A percentile compares a stretch with the other conserved stretches of the same genome.
These are phyloP conservation scores for Gordius sp. DNA, from an alignment of 2,888 invertebrate species.

Conservation along the genomic window DNA sequence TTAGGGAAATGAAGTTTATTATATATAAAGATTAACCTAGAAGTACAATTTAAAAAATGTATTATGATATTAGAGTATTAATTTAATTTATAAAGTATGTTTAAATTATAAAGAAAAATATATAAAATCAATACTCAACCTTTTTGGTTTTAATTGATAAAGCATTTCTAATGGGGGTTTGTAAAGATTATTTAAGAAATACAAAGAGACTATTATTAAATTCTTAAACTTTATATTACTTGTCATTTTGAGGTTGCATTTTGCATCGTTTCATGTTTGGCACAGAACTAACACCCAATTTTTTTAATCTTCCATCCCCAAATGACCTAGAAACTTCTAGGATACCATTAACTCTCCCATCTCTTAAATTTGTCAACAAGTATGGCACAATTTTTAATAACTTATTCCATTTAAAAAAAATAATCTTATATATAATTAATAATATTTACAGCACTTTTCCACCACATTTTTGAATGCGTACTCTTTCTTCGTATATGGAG, in stretches of 20 bases:
- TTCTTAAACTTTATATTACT: neutral
- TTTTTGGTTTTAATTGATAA: too few relatives aligned
- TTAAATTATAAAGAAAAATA: too few relatives aligned
- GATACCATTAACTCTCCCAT: slow-evolving; percentile 28
- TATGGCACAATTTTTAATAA: too few relatives aligned
- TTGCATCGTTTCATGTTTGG: slow-evolving; percentile 33
- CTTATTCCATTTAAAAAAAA: slow-evolving; percentile 13
- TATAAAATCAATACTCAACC: too few relatives aligned
- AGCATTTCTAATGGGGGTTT: too few relatives aligned
- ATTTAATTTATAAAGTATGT: too few relatives aligned
- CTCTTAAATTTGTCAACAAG: too few relatives aligned
- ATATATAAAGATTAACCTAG: too few relatives aligned
- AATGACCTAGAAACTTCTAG: slow-evolving; percentile 34
- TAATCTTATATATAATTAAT: slow-evolving; percentile 17
- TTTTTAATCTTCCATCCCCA: slow-evolving; percentile 34
- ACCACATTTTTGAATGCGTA: slow-evolving; percentile 33
- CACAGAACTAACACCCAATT: slow-evolving; percentile 30
- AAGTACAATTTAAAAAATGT: too few relatives aligned
- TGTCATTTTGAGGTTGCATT: slow-evolving; percentile 21
- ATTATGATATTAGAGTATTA: too few relatives aligned
- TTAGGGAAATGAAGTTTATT: too few relatives aligned
- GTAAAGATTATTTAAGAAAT: too few relatives aligned
- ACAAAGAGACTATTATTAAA: slow-evolving; percentile 12
- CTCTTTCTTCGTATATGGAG: slow-evolving; percentile 31
- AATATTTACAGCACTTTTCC: slow-evolving; percentile 30